These are phyloP conservation scores for Psilanteris sp. DNA, from an alignment of 1,140 invertebrate genomes.

Conservation along the genomic window DNA sequence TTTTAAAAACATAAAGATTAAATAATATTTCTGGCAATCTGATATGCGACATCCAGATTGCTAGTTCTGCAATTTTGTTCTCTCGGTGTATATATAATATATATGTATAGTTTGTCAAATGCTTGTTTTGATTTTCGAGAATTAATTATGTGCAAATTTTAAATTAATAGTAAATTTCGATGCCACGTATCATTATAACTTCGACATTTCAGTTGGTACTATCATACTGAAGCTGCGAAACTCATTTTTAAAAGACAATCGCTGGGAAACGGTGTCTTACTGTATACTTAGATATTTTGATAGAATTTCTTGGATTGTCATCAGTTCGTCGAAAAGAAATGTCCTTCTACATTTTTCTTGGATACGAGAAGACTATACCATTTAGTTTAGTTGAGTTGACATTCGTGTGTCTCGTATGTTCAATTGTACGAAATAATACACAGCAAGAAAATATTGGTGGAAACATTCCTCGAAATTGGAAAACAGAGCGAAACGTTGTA, in stretches of 20 bases:
- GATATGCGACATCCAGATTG: too few relatives aligned
- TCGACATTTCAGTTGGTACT: constrained; percentile 3
- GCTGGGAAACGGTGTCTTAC: constrained; percentile 2
- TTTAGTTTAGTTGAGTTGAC: constrained; percentile 5
- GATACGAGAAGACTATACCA: constrained; percentile 2
- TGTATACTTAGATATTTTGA: constrained; percentile 24
- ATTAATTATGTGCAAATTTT: too few relatives aligned
- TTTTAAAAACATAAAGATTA: too few relatives aligned
- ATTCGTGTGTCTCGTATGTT: constrained; percentile 32
- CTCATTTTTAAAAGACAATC: constrained; percentile 28
- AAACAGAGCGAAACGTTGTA: neutral
- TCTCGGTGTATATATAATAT: too few relatives aligned
- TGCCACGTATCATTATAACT: too few relatives aligned
- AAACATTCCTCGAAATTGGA: constrained; percentile 17
- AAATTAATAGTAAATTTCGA: too few relatives aligned
- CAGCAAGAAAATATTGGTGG: neutral
- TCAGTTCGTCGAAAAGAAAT: constrained; percentile 23
- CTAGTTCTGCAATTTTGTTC: too few relatives aligned
- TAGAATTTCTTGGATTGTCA: constrained; percentile 32
- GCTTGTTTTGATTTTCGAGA: too few relatives aligned
- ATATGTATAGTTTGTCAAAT: too few relatives aligned
- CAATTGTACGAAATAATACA: constrained; percentile 33
- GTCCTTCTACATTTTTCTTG: constrained; percentile 33
- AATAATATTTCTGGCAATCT: too few relatives aligned
- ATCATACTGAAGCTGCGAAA: constrained; percentile 24